Evolutionary conservation across 2,888 invertebrate species (phyloP).

Genomic region (Hoplodrina blanda): DNA sequence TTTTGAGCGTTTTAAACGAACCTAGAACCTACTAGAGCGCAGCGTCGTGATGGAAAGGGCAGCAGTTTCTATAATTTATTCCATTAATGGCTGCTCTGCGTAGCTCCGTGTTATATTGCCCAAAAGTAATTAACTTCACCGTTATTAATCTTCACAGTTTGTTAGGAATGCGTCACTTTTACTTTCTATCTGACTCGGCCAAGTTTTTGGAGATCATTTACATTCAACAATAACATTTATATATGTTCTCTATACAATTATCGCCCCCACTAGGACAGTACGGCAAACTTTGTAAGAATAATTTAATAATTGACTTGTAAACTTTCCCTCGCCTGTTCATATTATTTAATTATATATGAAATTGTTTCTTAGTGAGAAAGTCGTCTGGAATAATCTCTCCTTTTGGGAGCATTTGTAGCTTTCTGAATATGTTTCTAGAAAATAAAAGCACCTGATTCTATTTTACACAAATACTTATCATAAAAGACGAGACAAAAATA

Average conservation of each 20-base stretch:
- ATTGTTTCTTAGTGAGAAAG: too few species aligned
- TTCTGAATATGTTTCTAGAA: neutral
- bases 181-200: slow-evolving; percentile 58
- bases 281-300: slow-evolving; percentile 9
- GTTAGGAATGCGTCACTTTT: slow-evolving; percentile 65
- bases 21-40: slow-evolving; percentile 7
- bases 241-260: slow-evolving; percentile 14
- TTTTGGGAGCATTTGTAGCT: neutral
- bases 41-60: slow-evolving; percentile 26
- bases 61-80: slow-evolving; percentile 69
- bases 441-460: neutral
- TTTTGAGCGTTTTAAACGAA: neutral
- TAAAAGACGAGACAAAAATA: slow-evolving; percentile 13
- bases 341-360: neutral
- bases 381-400: neutral
- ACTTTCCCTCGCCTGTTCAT: slow-evolving; percentile 10
- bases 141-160: slow-evolving; percentile 75
- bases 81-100: slow-evolving; percentile 67
- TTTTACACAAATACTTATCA: neutral
- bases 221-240: slow-evolving; percentile 29
- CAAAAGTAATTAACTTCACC: slow-evolving; percentile 76
- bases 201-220: slow-evolving; percentile 56
- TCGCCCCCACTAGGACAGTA: neutral
- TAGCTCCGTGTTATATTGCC: slow-evolving; percentile 65
- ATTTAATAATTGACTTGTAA: slow-evolving; percentile 20